Evolutionary conservation across 2,888 invertebrate species (phyloP).

Genomic region (Noctua fimbriata): DNA sequence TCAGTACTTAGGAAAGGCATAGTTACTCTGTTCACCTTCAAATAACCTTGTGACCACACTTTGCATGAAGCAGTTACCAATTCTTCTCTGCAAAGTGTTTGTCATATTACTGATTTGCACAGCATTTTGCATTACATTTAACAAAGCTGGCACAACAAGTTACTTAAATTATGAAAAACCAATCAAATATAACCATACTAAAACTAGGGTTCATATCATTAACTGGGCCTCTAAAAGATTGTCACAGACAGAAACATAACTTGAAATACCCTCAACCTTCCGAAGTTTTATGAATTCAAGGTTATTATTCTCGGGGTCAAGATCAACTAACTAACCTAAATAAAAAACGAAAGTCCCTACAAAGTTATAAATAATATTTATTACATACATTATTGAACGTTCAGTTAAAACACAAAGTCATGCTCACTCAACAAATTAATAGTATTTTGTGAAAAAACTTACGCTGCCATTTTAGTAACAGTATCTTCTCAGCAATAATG

Average conservation of each 20-base stretch:
- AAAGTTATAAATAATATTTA: not conserved
- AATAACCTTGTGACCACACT: constrained; percentile 49
- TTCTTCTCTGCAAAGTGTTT: not conserved
- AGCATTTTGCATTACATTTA: not conserved
- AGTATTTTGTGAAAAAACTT: constrained; percentile 13
- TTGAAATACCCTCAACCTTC: constrained; percentile 22
- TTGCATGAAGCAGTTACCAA: constrained; percentile 30
- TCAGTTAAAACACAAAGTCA: constrained; percentile 39
- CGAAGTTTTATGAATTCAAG: constrained; percentile 14
- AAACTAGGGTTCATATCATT: not conserved
- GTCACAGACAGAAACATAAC: not conserved
- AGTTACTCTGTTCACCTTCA: constrained; percentile 47
- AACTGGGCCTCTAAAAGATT: not conserved
- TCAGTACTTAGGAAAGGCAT: constrained; percentile 42
- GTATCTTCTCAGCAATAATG: constrained; percentile 3
- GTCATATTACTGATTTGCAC: not conserved
- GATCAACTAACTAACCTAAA: not conserved
- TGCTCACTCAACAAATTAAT: constrained; percentile 29
- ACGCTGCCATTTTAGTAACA: constrained; percentile 46
- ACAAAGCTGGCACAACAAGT: not conserved
- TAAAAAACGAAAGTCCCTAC: not conserved
- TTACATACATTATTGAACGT: not conserved
- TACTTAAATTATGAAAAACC: not conserved
- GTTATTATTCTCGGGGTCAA: constrained; percentile 5
- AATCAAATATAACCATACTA: not conserved